Base-by-base conservation (phyloP, 2,797 vertebrate species). In the Semaprochilodus insignis region DNA sequence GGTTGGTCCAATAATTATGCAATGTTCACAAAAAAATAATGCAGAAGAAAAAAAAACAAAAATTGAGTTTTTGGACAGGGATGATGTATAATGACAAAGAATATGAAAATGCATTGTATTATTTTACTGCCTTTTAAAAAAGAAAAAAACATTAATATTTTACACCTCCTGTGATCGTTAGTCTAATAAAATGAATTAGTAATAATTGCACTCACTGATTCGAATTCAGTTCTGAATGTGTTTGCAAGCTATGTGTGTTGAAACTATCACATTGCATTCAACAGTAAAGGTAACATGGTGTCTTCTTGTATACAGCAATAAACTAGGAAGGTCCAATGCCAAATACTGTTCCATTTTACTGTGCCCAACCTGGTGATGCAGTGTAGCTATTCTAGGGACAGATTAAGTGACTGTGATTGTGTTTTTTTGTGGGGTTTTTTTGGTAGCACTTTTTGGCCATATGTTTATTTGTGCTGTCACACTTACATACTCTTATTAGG, bases 401-500 rank as follows among this genome's bases (percentile, higher is more conserved):
- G 44, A 44, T 54, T 17, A n/a, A n/a, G n/a, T n/a, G n/a, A n/a
- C 3, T 3, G 31, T 31, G 31, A 31, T 31, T 31, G 31, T 31
- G 31, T 31, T 1, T 31, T 31, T 31, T 31, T 31, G 3, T 31
- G n/a, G n/a, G n/a, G n/a, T n/a, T n/a, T 67, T 23, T 4, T 23
- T 14, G 21, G n/a, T 52, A 16, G 17, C 15, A 16, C 27, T 31
- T 48, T 36, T 69, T 36, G 54, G 27, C 55, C 44, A 51, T n/a
- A 73, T 67, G 40, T 0, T 88, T 88, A 88, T 91, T 85, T 83
- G 85, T 81, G 85, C 87, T 91, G 88, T 87, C 59, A 91, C 88
- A 88, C 88, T 91, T 89, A 90, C 90, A 90, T 90, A 87, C 84
- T 85, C 90, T 90, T 31, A 83, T 91, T 92, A 90, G 90, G 91